A percentile compares a stretch with the other conserved stretches of the same genome.
Evolutionary conservation across 2,888 invertebrate genomes (phyloP).

Genomic region (Zelleria hepariella): DNA sequence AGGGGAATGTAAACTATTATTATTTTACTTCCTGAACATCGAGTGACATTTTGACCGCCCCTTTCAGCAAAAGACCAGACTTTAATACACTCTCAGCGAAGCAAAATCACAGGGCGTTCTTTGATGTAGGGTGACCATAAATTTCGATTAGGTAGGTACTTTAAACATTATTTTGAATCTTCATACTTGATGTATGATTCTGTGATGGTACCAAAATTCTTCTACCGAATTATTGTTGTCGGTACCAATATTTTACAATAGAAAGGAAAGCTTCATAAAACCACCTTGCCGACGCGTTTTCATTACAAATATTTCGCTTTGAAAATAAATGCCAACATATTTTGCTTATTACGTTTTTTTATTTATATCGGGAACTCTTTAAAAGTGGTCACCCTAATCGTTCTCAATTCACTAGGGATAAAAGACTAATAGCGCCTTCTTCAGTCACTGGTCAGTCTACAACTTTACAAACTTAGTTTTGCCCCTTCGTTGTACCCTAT

Average conservation of each 20-base stretch:
- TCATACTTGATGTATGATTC: too few relatives aligned
- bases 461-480: not conserved
- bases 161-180: too few relatives aligned
- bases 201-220: not conserved
- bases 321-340: too few relatives aligned
- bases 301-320: too few relatives aligned
- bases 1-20: not conserved
- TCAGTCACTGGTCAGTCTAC: slow-evolving; percentile 4
- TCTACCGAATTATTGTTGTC: too few relatives aligned
- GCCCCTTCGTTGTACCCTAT: slow-evolving; percentile 3
- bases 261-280: too few relatives aligned
- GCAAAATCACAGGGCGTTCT: not conserved
- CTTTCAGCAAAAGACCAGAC: not conserved
- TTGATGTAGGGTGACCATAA: not conserved
- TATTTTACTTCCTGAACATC: not conserved
- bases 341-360: too few relatives aligned
- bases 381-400: not conserved
- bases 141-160: too few relatives aligned
- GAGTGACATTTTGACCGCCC: not conserved
- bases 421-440: slow-evolving; percentile 7
- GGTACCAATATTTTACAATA: too few relatives aligned
- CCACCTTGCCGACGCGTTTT: too few relatives aligned
- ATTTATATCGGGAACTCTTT: too few relatives aligned
- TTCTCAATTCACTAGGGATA: slow-evolving; percentile 4
- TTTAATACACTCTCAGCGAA: not conserved